Conservation (phyloP, 1,140 invertebrate genomes). For the Zaprionus kolodkinae region DNA sequence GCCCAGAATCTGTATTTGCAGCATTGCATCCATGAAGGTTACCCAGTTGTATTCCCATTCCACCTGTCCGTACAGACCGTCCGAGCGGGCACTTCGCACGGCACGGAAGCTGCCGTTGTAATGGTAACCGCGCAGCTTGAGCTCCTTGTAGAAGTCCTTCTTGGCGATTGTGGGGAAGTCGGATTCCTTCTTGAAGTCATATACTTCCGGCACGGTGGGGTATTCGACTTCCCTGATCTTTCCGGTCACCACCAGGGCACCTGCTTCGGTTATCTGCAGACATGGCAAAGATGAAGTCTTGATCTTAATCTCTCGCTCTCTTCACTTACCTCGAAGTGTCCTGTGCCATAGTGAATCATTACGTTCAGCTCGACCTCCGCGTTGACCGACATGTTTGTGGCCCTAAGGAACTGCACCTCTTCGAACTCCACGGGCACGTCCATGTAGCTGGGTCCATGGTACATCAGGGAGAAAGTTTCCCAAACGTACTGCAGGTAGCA, state of each 20-base stretch:
- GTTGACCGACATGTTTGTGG: conserved; percentile 91
- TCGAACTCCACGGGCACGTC: conserved; percentile 94
- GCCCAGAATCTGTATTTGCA: conserved; percentile 93
- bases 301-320: background rate
- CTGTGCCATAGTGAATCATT: conserved; percentile 92
- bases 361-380: conserved; percentile 90
- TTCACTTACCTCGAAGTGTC: conserved; percentile 89
- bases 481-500: conserved; percentile 94
- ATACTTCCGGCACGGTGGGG: conserved; percentile 84
- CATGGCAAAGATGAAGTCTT: conserved; percentile 30
- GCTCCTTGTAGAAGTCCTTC: conserved; percentile 96
- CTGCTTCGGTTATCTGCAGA: conserved; percentile 89
- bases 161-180: conserved; percentile 85
- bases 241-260: conserved; percentile 91
- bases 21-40: conserved; percentile 96
- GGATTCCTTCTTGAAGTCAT: conserved; percentile 84
- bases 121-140: conserved; percentile 95
- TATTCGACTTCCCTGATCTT: conserved; percentile 86
- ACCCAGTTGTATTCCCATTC: conserved; percentile 94
- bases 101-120: conserved; percentile 86
- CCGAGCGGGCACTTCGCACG: conserved; percentile 78
- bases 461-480: conserved; percentile 93
- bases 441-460: conserved; percentile 88
- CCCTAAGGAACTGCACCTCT: conserved; percentile 92
- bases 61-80: conserved; percentile 85